phyloP scores from a whole-genome alignment of 2,113 vertebrate genomes.

The Centropristis striata region DNA sequence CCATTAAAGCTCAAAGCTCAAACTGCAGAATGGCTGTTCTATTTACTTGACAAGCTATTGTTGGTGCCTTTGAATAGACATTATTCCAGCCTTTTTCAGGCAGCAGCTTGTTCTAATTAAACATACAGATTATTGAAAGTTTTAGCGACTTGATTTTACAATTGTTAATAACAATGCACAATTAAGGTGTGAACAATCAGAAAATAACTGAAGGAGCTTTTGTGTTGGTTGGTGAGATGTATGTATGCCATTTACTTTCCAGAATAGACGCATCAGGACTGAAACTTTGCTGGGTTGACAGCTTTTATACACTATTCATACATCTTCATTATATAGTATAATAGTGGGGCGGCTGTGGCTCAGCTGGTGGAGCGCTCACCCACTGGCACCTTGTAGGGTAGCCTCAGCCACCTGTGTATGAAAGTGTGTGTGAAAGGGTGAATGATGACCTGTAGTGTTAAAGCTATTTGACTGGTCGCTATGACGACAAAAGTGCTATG shows the following conservation, averaged over 20 bases:
- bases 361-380: too few relatives aligned
- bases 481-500: too few relatives aligned
- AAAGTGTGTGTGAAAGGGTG: too few relatives aligned
- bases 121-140: conserved; percentile 2
- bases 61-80: conserved; percentile 2
- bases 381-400: too few relatives aligned
- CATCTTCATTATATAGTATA: neutral
- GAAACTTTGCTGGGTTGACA: neutral
- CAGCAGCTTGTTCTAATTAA: conserved; percentile 5
- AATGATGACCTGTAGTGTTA: too few relatives aligned
- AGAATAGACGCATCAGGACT: neutral
- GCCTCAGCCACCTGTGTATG: too few relatives aligned
- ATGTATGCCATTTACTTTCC: neutral
- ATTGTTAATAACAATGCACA: conserved; percentile 20
- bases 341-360: too few relatives aligned
- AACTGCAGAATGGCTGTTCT: neutral
- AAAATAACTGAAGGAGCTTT: conserved; percentile 3
- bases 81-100: neutral
- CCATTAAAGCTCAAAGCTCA: neutral
- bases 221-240: neutral
- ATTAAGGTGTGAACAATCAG: conserved; percentile 1
- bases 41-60: conserved; percentile 10
- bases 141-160: conserved; percentile 11
- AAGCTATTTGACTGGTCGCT: too few relatives aligned
- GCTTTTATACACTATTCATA: conserved; percentile 4